These are phyloP conservation scores for Craseonycteris thonglongyai DNA, from an alignment of 2,113 vertebrate genomes.

Conservation along the genomic window DNA sequence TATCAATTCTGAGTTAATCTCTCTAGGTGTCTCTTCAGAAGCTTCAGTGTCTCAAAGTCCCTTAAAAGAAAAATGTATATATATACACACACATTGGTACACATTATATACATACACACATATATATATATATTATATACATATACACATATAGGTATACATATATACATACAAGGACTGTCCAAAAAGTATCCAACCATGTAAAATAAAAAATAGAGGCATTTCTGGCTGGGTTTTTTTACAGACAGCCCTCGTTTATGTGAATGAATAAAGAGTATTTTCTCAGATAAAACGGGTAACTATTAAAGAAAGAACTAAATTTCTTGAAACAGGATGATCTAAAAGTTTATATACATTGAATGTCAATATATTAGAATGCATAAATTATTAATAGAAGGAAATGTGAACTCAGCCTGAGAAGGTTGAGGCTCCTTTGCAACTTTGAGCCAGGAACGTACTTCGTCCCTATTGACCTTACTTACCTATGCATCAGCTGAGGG, in stretches of 20 bases:
- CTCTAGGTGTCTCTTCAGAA: neutral
- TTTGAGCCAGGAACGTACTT: neutral
- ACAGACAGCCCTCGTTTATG: too few relatives aligned
- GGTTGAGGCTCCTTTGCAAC: neutral
- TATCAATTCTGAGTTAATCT: conserved; percentile 39
- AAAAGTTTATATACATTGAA: neutral
- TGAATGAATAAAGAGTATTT: neutral
- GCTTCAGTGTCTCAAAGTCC: neutral
- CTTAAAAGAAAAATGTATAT: neutral
- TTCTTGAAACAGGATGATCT: neutral
- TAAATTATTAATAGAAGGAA: neutral
- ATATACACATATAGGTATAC: too few relatives aligned
- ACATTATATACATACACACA: too few relatives aligned
- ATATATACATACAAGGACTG: too few relatives aligned
- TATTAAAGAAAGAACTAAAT: neutral
- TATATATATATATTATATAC: too few relatives aligned
- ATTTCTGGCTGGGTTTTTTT: too few relatives aligned
- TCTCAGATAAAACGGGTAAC: neutral
- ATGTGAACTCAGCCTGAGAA: neutral
- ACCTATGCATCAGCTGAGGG: neutral
- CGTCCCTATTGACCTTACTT: neutral
- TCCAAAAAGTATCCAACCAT: too few relatives aligned
- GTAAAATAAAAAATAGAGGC: too few relatives aligned
- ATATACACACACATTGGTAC: neutral
- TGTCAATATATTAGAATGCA: neutral